Evolutionary conservation across 2,888 invertebrate genomes (phyloP).

Genomic region (Drosophila merina): DNA sequence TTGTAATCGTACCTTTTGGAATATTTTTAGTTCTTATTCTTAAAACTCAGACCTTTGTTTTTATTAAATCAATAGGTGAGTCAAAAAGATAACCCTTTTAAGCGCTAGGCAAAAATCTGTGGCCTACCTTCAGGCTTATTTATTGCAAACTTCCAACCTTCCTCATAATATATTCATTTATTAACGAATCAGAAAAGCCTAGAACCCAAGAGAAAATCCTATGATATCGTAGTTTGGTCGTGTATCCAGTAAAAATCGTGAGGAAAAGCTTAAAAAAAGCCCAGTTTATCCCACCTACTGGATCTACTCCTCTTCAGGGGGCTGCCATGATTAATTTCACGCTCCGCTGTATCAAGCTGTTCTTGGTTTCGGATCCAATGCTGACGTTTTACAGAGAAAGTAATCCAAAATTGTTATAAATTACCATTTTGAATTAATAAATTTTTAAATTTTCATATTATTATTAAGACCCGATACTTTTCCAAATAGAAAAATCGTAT

Average conservation of each 20-base stretch:
- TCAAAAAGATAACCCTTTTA: too few species aligned
- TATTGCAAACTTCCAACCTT: not conserved
- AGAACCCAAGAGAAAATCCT: not conserved
- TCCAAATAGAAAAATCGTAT: too few species aligned
- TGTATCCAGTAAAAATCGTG: not conserved
- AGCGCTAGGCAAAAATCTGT: too few species aligned
- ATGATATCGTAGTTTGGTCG: not conserved
- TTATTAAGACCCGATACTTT: too few species aligned
- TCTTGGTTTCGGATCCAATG: constrained; percentile 30
- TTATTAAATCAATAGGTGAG: too few species aligned
- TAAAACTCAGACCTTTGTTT: too few species aligned
- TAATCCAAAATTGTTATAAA: not conserved
- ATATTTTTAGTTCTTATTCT: too few species aligned
- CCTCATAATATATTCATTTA: not conserved
- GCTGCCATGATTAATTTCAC: constrained; percentile 82
- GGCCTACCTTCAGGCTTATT: not conserved
- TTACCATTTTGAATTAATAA: too few species aligned
- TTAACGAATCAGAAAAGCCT: not conserved
- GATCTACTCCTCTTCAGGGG: not conserved
- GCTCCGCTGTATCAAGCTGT: constrained; percentile 80
- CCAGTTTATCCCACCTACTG: not conserved
- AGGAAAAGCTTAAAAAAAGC: constrained; percentile 13
- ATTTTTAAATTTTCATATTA: too few species aligned
- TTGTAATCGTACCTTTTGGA: too few species aligned
- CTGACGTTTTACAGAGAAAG: constrained; percentile 12